These are phyloP conservation scores for Dioctria linearis DNA, from an alignment of 2,888 invertebrate species.

Conservation along the genomic window DNA sequence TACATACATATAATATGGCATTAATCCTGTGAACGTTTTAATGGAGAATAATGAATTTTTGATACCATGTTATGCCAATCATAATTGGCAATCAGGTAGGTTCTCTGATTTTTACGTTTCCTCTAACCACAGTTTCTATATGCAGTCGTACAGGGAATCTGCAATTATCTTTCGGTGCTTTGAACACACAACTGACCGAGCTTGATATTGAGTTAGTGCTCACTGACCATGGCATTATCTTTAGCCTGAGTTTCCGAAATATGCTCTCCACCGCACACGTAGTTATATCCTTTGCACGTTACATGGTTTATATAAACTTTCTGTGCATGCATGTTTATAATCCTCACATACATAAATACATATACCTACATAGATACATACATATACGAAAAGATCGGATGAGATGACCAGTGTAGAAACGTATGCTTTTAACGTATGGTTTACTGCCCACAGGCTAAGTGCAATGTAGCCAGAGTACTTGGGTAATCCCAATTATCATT, in stretches of 20 bases:
- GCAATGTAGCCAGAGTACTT: constrained; percentile 47
- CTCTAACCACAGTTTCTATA: constrained; percentile 38
- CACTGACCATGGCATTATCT: constrained; percentile 60
- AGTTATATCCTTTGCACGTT: constrained; percentile 32
- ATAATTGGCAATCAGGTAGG: constrained; percentile 43
- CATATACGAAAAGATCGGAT: constrained; percentile 54
- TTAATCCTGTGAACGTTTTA: constrained; percentile 30
- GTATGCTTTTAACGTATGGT: constrained; percentile 60
- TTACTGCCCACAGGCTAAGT: constrained; percentile 59
- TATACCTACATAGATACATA: constrained; percentile 12
- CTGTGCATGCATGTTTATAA: constrained; percentile 58
- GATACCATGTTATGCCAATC: constrained; percentile 44
- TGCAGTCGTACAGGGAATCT: constrained; percentile 60
- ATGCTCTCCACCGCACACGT: constrained; percentile 7
- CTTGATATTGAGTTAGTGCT: constrained; percentile 61
- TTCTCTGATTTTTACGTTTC: constrained; percentile 40
- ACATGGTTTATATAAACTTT: constrained; percentile 55
- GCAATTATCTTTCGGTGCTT: constrained; percentile 60
- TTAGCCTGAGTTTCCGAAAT: constrained; percentile 45
- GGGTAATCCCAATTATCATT: constrained; percentile 62
- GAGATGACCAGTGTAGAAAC: constrained; percentile 56
- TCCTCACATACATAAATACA: constrained; percentile 9
- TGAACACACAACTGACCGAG: constrained; percentile 60
- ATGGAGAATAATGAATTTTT: constrained; percentile 47
- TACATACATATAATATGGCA: background rate